These are phyloP conservation scores for Rhinichthys osculus DNA, from an alignment of 2,797 vertebrate species.

Conservation along the genomic window DNA sequence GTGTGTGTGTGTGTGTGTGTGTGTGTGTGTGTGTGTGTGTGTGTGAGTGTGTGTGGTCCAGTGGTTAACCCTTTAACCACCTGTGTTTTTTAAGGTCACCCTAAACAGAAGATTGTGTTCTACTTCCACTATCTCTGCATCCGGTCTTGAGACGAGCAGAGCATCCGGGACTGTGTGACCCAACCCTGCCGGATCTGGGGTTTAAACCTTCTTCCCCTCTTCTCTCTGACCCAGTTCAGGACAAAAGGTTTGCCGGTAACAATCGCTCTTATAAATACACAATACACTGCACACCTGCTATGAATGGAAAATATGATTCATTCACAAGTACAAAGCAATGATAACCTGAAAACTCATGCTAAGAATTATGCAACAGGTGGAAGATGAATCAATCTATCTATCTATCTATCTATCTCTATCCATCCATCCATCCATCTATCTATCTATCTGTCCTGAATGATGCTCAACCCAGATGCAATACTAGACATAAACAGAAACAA, in stretches of 20 bases:
- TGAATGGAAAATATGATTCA: conserved; percentile 17
- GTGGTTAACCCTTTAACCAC: background rate
- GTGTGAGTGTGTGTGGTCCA: no score
- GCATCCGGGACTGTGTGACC: conserved; percentile 14
- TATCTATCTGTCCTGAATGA: no score
- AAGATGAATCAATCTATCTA: background rate
- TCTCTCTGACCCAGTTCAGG: conserved; percentile 43
- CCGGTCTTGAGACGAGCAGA: conserved; percentile 3
- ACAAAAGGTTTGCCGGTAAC: conserved; percentile 34
- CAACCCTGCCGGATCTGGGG: background rate
- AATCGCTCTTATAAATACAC: background rate
- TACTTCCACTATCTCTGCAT: background rate
- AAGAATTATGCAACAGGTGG: conserved; percentile 2
- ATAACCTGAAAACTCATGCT: background rate
- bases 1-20: no score
- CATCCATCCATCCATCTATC: no score
- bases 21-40: no score
- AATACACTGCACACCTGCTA: background rate
- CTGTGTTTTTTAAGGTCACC: background rate
- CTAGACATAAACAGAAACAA: background rate
- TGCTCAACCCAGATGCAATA: background rate
- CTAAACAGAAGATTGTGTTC: background rate
- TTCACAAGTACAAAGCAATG: conserved; percentile 21
- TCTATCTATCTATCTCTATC: no score
- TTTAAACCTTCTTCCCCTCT: background rate